phyloP scores from a whole-genome alignment of 2,888 invertebrate genomes.

The Hemithea aestivaria region DNA sequence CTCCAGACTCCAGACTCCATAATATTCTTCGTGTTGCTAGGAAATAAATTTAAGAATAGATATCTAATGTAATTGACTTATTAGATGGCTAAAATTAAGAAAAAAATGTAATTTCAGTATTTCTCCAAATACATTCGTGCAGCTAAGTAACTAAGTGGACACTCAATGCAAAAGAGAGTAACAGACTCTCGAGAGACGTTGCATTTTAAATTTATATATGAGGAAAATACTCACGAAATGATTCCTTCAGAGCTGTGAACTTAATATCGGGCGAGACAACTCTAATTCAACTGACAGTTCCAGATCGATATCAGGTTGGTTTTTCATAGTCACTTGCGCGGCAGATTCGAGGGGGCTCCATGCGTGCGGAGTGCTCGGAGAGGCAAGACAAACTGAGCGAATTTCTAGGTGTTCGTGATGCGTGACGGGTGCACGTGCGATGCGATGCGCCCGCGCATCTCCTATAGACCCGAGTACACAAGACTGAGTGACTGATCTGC shows the following conservation, averaged over 20 bases:
- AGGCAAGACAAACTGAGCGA: slow-evolving; percentile 68
- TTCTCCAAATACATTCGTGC: too few species aligned
- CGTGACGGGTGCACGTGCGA: slow-evolving; percentile 73
- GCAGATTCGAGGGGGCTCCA: slow-evolving; percentile 46
- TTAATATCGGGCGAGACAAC: slow-evolving; percentile 30
- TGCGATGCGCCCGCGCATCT: slow-evolving; percentile 60
- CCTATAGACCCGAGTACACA: slow-evolving; percentile 30
- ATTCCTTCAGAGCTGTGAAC: slow-evolving; percentile 48
- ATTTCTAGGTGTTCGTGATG: slow-evolving; percentile 66
- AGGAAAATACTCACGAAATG: slow-evolving; percentile 55
- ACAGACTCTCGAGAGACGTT: slow-evolving; percentile 12
- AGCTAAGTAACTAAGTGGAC: too few species aligned
- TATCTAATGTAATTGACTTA: too few species aligned
- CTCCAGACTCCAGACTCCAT: too few species aligned
- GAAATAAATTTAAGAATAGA: too few species aligned
- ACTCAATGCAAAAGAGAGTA: too few species aligned
- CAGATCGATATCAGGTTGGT: slow-evolving; percentile 45
- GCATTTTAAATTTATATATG: slow-evolving; percentile 7
- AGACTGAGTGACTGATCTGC: too few species aligned
- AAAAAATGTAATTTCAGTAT: too few species aligned
- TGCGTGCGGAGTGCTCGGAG: slow-evolving; percentile 62
- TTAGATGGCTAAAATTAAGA: too few species aligned
- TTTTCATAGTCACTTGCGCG: slow-evolving; percentile 67
- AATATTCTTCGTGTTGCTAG: too few species aligned
- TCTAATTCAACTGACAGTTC: slow-evolving; percentile 44